Evolutionary conservation across 2,113 vertebrate genomes (phyloP).

Genomic region (Esox niger): DNA sequence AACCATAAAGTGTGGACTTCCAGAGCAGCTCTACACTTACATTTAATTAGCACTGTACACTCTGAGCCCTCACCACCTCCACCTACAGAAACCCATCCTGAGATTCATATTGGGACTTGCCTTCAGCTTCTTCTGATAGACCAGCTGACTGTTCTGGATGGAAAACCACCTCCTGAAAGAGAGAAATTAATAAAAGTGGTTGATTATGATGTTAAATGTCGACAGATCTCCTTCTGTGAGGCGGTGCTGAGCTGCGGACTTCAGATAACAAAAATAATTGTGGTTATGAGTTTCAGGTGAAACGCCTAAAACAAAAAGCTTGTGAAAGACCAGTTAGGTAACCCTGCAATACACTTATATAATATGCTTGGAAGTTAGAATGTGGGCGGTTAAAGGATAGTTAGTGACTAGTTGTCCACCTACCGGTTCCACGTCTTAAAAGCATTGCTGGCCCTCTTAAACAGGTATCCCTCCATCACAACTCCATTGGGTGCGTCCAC

Average conservation of each 20-base stretch:
- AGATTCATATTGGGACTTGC: constrained; percentile 59
- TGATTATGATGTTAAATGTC: constrained; percentile 25
- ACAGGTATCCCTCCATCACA: constrained; percentile 98
- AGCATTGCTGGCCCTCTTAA: constrained; percentile 97
- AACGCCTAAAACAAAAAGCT: too few species aligned
- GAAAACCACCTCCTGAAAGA: constrained; percentile 92
- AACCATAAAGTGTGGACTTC: neutral
- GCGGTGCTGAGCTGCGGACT: neutral
- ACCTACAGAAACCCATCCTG: constrained; percentile 25
- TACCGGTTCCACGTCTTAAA: constrained; percentile 99
- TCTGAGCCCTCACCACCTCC: too few species aligned
- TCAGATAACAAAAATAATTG: too few species aligned
- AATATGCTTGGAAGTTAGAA: too few species aligned
- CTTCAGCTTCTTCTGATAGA: constrained; percentile 98
- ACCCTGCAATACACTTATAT: too few species aligned
- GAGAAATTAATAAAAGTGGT: constrained; percentile 34
- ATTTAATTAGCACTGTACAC: constrained; percentile 39
- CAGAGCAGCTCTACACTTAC: constrained; percentile 9
- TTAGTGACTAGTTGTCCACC: neutral
- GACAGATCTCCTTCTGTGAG: neutral
- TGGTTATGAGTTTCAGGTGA: too few species aligned
- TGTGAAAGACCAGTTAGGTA: too few species aligned
- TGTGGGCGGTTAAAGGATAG: neutral
- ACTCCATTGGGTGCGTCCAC: constrained; percentile 92
- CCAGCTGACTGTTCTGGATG: constrained; percentile 98